phyloP scores from a whole-genome alignment of 2,113 vertebrate genomes.

The Dipodomys spectabilis region DNA sequence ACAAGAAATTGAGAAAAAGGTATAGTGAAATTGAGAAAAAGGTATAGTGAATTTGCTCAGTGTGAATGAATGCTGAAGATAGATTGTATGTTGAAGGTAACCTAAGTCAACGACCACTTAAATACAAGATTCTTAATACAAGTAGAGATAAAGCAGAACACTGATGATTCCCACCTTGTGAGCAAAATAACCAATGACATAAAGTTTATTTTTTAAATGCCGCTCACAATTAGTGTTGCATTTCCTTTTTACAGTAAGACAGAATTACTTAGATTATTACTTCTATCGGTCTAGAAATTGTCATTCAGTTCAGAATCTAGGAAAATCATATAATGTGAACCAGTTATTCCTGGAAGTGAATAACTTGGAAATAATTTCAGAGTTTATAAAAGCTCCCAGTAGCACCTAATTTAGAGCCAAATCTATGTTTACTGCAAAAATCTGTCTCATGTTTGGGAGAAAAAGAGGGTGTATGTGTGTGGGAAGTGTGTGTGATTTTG shows the following conservation, averaged over 20 bases:
- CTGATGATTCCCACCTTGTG: not conserved
- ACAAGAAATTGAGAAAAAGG: not conserved
- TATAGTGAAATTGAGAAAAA: not conserved
- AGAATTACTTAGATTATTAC: not conserved
- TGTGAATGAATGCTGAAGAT: not conserved
- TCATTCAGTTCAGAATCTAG: not conserved
- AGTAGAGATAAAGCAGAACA: not conserved
- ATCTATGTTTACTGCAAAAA: conserved; percentile 59
- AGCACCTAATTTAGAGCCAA: conserved; percentile 64
- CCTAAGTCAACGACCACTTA: not conserved
- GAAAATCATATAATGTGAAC: conserved; percentile 26
- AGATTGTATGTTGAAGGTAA: not conserved
- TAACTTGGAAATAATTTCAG: conserved; percentile 65
- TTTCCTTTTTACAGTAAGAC: not conserved
- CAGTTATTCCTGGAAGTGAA: conserved; percentile 41
- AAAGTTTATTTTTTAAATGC: no score
- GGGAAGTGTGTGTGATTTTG: no score
- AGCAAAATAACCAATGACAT: not conserved
- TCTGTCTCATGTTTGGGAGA: conserved; percentile 17
- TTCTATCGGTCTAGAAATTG: not conserved
- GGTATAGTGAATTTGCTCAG: not conserved
- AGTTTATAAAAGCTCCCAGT: conserved; percentile 45
- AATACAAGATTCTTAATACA: not conserved
- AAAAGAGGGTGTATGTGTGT: not conserved
- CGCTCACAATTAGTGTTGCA: not conserved